Evolutionary conservation across 2,113 vertebrate species (phyloP), one percentile per base, ranked within the genome.

Genomic region (Sus scrofa): DNA sequence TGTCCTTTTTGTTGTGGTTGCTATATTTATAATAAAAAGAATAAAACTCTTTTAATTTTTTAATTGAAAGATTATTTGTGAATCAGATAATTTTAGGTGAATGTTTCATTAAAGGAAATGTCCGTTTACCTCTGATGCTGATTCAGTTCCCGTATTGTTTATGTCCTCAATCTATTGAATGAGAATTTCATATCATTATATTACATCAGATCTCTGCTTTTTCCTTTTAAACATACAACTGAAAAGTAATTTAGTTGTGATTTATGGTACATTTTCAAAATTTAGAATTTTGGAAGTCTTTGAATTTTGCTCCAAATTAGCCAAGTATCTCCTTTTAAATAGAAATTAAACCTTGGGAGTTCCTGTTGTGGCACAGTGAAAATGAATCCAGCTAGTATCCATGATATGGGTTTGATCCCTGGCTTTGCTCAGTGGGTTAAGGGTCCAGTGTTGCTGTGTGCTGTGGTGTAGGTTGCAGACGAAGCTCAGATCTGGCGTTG

Each of bases 141-240:
- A 99, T 98, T 98, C 99, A 98, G 98, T 98, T 98, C 98, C 99
- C 98, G 98, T 97, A 99, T 98, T 99, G 98, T 98, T 98, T 98
- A 98, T 98, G 99, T 99, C 99, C 98, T 99, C 99, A 99, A 99
- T 99, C 99, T 99, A 99, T 98, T 99, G 98, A 99, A 99, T 99
- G 97, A 99, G 99, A 99, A 99, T 99, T 98, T 99, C 97, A 99
- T 94, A 98, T 85, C 96, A 98, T 99, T 98, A 99, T 89, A 93
- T 99, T 98, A 98, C 93, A 98, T 98, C 89, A 90, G 96, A 96
- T 98, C 98, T 98, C 97, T 98, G 96, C 85, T 97, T 98, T 98
- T 90, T 96, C 91, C 87, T 97, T 98, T 97, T 97, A 98, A 98
- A 98, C 96, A 99, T 2, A 98, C 88, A 98, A 98, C 20, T 97